Base-by-base conservation (phyloP, 1,140 invertebrate species). In the Aethina tumida region DNA sequence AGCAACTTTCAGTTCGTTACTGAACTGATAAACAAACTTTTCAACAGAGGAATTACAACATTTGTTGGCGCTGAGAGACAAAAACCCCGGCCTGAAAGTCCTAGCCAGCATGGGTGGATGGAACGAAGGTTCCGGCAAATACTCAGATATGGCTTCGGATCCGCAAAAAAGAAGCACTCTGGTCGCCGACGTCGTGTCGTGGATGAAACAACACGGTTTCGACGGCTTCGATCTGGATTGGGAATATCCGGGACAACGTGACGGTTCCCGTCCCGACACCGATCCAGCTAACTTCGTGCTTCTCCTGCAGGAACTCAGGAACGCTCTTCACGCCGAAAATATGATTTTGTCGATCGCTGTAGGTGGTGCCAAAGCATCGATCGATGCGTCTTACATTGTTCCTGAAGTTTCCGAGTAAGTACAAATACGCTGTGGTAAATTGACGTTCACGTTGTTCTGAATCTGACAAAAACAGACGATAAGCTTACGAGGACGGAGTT, bases 221-320 rank as follows among this genome's bases (percentile, higher is more conserved):
- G 83, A 88, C 57, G 84, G 84, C 3, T 77, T 88, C 36, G 85
- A 89, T 55, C 64, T 89, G 36, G 84, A 88, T 51, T 88, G 84
- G 84, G 81, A 88, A 60, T 89, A 89, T 53, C 87, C 88, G 2
- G 82, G 52, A 52, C 28, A 36, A 56, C 24, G 42, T 28, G 44
- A 49, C 15, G 46, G 45, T 32, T 20, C 20, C n/a, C 33, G 32
- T 14, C 32, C 39, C 40, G 45, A 36, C 9, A 38, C 42, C 18
- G 43, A 47, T 18, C 26, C 50, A 41, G 39, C 41, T 18, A 52
- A 58, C 24, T 53, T 54, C 22, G 22, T 45, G 2, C 15, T 17
- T 25, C 27, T 58, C 17, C 30, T 58, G n/a, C 15, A 50, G 39
- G 55, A 51, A 39, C 32, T 55, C 5, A 46, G 40, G 29, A 12